Evolutionary conservation across 2,888 invertebrate genomes (phyloP), one percentile per base, ranked within the genome.

Genomic region (Caenorhabditis afra): DNA sequence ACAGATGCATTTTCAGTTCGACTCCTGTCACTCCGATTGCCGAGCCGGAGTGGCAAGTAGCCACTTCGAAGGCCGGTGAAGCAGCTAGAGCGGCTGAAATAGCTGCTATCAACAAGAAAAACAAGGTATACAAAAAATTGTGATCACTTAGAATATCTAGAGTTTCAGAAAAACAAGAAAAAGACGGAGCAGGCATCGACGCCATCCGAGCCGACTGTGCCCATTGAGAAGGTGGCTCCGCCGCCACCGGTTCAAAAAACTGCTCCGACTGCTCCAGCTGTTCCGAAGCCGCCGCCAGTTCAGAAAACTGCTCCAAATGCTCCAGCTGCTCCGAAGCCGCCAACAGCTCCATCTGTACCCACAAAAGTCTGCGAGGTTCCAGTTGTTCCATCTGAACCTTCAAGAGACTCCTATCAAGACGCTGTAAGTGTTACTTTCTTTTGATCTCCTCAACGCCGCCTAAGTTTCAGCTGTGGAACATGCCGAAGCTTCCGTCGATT

Each of bases 391-490:
- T 18, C 29, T 18, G 57, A 49, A 14, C 29, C 49, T 14, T 45
- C 45, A n/a, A 57, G 62, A n/a, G 61, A 61, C 41, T n/a, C 62
- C 0, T 62, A 64, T 44, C 71, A 71, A 18, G 71, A 65, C 16
- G 65, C 65, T 29, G 67, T 68, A 59, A 50, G 35, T 16, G 14
- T 23, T 16, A 37, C n/a, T 41, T 45, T 3, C 4, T 12, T 45
- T n/a, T n/a, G 8, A 53, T 44, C n/a, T n/a, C 14, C n/a, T 35
- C 20, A 35, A 4, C 1, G 12, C 3, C 3, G 2, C 8, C 11
- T 52, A 23, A 16, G 29, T 66, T 77, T n/a, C 35, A 77, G 77
- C 37, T 79, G 8, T 73, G 67, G 79, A 64, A 61, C 22, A 79
- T 79, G 73, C 67, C 73, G 2, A 65, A 59, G n/a, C 18, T 74